These are phyloP conservation scores for Sussaba pulchella DNA, from an alignment of 2,888 invertebrate species.

Conservation along the genomic window DNA sequence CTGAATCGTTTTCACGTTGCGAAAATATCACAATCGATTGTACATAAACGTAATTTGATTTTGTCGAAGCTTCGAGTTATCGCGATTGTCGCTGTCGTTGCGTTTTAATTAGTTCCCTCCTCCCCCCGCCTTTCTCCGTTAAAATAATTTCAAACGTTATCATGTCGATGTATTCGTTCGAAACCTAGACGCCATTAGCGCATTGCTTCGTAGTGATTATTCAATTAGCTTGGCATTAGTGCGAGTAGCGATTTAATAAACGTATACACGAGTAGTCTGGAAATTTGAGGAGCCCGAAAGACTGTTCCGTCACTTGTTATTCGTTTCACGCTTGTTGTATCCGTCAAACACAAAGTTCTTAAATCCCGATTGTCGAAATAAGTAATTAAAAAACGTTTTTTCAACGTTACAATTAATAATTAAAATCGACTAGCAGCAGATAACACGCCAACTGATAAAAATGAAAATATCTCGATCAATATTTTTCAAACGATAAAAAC, in stretches of 20 bases:
- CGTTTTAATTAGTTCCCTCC: neutral
- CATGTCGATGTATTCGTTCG: constrained; percentile 54
- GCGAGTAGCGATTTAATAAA: neutral
- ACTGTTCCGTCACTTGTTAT: constrained; percentile 55
- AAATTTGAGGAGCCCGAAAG: constrained; percentile 69
- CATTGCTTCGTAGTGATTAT: constrained; percentile 49
- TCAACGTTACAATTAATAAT: neutral
- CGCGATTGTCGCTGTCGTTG: constrained; percentile 25
- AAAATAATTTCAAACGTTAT: constrained; percentile 65
- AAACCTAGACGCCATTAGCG: constrained; percentile 43
- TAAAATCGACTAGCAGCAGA: constrained; percentile 56
- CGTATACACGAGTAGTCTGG: constrained; percentile 63
- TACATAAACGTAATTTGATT: constrained; percentile 1
- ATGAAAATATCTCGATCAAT: constrained; percentile 7
- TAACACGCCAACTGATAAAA: constrained; percentile 45
- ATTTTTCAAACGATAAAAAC: no score
- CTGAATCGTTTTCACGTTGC: constrained; percentile 28
- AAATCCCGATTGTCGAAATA: constrained; percentile 15
- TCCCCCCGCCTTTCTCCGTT: constrained; percentile 25
- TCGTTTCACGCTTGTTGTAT: constrained; percentile 25
- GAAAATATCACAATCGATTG: constrained; percentile 3
- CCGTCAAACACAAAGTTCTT: constrained; percentile 20
- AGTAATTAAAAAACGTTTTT: neutral
- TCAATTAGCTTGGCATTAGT: constrained; percentile 49
- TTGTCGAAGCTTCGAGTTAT: constrained; percentile 5